phyloP scores from a whole-genome alignment of 2,113 vertebrate species.

The Pongo abelii region DNA sequence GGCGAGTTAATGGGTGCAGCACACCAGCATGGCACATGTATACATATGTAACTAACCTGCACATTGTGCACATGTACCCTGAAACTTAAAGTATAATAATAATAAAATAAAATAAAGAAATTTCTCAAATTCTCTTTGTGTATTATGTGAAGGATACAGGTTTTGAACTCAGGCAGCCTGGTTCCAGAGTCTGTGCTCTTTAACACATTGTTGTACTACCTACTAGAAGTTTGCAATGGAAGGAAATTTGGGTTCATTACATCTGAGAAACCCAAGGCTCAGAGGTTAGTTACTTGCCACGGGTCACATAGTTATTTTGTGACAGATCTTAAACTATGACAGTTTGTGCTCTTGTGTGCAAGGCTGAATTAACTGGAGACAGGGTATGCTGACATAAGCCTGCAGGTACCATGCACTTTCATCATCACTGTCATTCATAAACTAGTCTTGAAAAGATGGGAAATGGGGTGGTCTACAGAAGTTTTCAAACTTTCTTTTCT shows the following conservation, averaged over 20 bases:
- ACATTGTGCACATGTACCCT: too few relatives aligned
- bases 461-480: neutral
- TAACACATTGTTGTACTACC: neutral
- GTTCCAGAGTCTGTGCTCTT: neutral
- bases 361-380: conserved; percentile 9
- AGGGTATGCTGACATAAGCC: neutral
- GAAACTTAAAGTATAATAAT: too few relatives aligned
- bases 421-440: neutral
- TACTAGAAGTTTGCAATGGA: neutral
- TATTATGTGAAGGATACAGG: neutral
- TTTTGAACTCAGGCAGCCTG: neutral
- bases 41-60: too few relatives aligned
- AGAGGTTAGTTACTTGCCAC: neutral
- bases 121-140: neutral
- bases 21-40: too few relatives aligned
- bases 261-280: neutral
- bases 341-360: neutral
- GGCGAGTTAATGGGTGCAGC: too few relatives aligned
- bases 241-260: neutral
- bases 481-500: conserved; percentile 23
- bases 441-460: neutral
- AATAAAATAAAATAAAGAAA: neutral
- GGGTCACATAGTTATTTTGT: conserved; percentile 4
- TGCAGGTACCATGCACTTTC: neutral
- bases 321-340: neutral